Evolutionary conservation across 2,888 invertebrate species (phyloP).

Genomic region (Oxytorus armatus): DNA sequence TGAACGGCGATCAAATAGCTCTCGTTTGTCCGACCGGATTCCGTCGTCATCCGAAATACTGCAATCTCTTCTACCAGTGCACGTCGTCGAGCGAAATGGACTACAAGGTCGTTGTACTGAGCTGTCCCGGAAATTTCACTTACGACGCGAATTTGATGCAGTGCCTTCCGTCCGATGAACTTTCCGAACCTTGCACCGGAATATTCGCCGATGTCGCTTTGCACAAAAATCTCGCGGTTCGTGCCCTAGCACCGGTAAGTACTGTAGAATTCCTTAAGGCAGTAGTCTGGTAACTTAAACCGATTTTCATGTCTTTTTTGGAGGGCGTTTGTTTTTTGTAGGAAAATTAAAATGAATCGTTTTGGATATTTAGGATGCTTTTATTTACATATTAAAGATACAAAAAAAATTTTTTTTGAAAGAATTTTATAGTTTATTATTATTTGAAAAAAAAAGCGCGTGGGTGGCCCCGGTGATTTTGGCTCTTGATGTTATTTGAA

Average conservation of each 20-base stretch:
- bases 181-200: conserved; percentile 86
- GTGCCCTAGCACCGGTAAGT: conserved; percentile 87
- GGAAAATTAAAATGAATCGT: too few relatives aligned
- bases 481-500: too few relatives aligned
- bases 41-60: conserved; percentile 91
- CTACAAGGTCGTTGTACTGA: conserved; percentile 88
- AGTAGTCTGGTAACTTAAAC: too few relatives aligned
- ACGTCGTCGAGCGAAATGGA: conserved; percentile 88
- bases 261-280: not conserved
- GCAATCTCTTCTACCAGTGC: conserved; percentile 93
- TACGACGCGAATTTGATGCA: conserved; percentile 89
- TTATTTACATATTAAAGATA: too few relatives aligned
- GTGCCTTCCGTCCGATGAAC: conserved; percentile 88
- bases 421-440: too few relatives aligned
- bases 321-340: too few relatives aligned
- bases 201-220: conserved; percentile 85
- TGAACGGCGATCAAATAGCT: conserved; percentile 88
- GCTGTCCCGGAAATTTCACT: conserved; percentile 90
- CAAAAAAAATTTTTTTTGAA: too few relatives aligned
- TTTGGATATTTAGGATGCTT: too few relatives aligned
- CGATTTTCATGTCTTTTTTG: too few relatives aligned
- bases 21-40: conserved; percentile 93
- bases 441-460: too few relatives aligned
- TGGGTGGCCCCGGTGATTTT: too few relatives aligned
- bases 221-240: conserved; percentile 85